Evolutionary conservation across 2,797 vertebrate genomes (phyloP), one percentile per base, ranked within the genome.

Genomic region (Cyprinella venusta): DNA sequence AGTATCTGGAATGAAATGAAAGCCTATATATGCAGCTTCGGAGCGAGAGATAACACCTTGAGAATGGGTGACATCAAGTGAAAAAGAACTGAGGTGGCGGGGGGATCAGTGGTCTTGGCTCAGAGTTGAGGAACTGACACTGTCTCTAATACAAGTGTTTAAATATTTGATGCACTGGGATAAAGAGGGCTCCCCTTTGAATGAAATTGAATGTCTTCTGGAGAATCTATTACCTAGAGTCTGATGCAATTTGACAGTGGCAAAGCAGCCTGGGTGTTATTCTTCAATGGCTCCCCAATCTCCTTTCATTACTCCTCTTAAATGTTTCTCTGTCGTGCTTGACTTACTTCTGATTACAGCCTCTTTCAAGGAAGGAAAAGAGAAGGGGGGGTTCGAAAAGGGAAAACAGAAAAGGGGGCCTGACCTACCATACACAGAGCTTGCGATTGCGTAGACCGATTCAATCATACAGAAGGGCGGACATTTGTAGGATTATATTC

Each of bases 221-320:
- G 94, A 96, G 95, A 96, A 96, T 96, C 95, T 96, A 96, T 96
- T 96, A 96, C 95, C 94, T 92, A 93, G 95, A 95, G 95, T 94
- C 94, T 95, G 94, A 95, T 96, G 94, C 95, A 94, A 95, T 96
- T 94, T 95, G 96, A 96, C 96, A 95, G 95, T 94, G 94, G 85
- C 84, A 86, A 96, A 95, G 95, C 95, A 94, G 94, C 93, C 92
- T 94, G 91, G 94, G 94, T 95, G 95, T 95, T 95, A 96, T 96
- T 96, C 96, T 95, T 95, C 95, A 95, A 94, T 95, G 95, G 94
- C 95, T 96, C 95, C 92, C 75, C 95, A 96, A 96, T 96, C 96
- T 96, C 95, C 95, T 95, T 91, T 92, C 93, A 94, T 94, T 95
- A 95, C 95, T 89, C 94, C 95, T 96, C 96, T 96, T 96, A 96